Percentiles rank a stretch among this genome's conserved stretches.
Evolutionary conservation across 2,113 vertebrate species (phyloP).

Genomic region (Heptranchias perlo): DNA sequence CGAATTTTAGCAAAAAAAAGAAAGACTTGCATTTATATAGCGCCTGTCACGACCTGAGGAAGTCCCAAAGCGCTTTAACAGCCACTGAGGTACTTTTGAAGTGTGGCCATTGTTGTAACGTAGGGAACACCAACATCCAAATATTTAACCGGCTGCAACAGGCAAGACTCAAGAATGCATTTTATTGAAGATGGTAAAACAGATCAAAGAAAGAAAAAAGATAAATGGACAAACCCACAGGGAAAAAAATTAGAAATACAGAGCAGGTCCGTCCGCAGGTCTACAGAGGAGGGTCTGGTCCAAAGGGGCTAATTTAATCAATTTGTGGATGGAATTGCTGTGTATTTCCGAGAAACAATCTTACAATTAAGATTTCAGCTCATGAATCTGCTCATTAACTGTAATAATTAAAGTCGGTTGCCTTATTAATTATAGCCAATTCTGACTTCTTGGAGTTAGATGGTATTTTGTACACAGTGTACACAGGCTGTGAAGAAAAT

Average conservation of each 20-base stretch:
- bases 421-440: background rate
- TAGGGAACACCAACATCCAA: too few species aligned
- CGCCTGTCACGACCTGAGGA: background rate
- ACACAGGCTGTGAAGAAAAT: background rate
- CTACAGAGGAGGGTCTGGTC: too few species aligned
- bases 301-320: too few species aligned
- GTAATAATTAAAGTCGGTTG: background rate
- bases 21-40: background rate
- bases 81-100: background rate
- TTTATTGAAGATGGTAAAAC: too few species aligned
- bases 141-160: too few species aligned
- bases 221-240: too few species aligned
- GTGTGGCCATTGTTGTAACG: too few species aligned
- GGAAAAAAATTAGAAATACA: too few species aligned
- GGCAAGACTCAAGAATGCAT: too few species aligned
- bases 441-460: background rate
- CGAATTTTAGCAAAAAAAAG: background rate
- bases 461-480: background rate
- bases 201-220: too few species aligned
- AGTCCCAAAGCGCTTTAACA: background rate
- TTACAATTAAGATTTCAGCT: background rate
- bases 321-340: background rate
- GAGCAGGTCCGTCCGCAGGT: too few species aligned
- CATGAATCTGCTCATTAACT: background rate
- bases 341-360: background rate